Conservation (phyloP, 2,888 invertebrate genomes). For the Agrochola lota region DNA sequence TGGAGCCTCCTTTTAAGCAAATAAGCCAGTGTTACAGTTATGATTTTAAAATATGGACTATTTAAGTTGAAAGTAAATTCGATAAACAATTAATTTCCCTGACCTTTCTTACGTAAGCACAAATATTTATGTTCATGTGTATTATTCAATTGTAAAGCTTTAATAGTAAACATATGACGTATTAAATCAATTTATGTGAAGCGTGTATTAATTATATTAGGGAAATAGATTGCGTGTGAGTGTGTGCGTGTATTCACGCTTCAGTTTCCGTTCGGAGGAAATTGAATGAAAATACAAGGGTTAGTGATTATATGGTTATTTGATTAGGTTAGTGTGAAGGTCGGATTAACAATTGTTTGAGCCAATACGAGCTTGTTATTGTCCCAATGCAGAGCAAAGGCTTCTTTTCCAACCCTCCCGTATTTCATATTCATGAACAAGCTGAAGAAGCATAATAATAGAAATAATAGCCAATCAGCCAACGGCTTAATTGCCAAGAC, state of each 20-base stretch:
- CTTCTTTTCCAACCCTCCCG: neutral
- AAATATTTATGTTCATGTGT: neutral
- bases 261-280: constrained; percentile 31
- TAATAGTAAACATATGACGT: constrained; percentile 2
- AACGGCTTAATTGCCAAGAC: no score
- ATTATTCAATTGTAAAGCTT: neutral
- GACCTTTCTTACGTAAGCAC: neutral
- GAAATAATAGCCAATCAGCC: no score
- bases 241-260: constrained; percentile 17
- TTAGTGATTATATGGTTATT: constrained; percentile 21
- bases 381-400: neutral
- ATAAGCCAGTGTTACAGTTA: no score
- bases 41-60: neutral
- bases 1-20: no score
- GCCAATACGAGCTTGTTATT: neutral
- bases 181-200: constrained; percentile 28
- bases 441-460: no score
- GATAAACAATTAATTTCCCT: neutral
- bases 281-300: constrained; percentile 46
- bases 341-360: constrained; percentile 7
- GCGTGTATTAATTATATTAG: constrained; percentile 37
- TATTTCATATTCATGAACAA: neutral
- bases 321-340: constrained; percentile 19
- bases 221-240: constrained; percentile 38
- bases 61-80: neutral